Conservation (phyloP, 2,888 invertebrate species). For the Parapristionchus giblindavisi region DNA sequence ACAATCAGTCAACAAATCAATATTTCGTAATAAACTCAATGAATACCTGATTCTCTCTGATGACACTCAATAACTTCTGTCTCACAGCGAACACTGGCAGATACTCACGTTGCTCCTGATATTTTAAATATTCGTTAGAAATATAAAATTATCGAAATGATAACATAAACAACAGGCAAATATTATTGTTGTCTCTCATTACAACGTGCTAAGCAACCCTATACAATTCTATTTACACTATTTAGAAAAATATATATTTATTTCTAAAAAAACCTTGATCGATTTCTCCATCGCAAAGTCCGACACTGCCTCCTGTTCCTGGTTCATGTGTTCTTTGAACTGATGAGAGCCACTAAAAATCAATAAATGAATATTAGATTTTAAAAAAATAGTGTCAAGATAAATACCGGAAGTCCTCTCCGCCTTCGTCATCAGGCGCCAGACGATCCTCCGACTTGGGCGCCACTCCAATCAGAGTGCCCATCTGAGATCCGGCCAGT, state of each 20-base stretch:
- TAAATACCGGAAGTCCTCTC: constrained; percentile 64
- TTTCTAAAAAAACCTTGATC: constrained; percentile 57
- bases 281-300: constrained; percentile 88
- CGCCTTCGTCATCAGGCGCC: constrained; percentile 45
- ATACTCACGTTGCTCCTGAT: constrained; percentile 84
- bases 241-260: too few relatives aligned
- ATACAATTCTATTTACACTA: too few relatives aligned
- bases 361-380: too few relatives aligned
- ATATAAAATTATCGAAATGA: constrained; percentile 4
- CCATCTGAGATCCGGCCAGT: constrained; percentile 91
- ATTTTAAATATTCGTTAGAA: background rate
- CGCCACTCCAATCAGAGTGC: constrained; percentile 93
- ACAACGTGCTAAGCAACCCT: background rate
- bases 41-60: constrained; percentile 75
- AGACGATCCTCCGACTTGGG: constrained; percentile 83
- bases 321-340: constrained; percentile 90
- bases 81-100: constrained; percentile 94
- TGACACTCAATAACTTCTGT: constrained; percentile 78
- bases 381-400: too few relatives aligned
- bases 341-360: constrained; percentile 82
- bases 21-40: background rate
- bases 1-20: background rate
- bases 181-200: background rate
- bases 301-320: constrained; percentile 73
- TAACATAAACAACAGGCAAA: background rate